Evolutionary conservation across 1,140 invertebrate species (phyloP).

Genomic region (Listronotus oregonensis): DNA sequence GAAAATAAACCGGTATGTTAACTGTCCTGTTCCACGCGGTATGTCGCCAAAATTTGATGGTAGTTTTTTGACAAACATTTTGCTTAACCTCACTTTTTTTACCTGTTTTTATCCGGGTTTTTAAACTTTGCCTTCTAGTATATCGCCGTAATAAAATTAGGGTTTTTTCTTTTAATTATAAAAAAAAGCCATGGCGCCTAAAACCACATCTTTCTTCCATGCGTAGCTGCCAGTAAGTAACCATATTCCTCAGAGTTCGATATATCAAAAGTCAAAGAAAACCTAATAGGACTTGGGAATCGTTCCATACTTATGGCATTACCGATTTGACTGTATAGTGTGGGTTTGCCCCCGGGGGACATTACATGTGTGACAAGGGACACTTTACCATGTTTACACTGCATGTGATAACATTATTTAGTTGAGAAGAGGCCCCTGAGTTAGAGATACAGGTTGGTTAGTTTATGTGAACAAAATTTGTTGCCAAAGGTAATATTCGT

Average conservation of each 20-base stretch:
- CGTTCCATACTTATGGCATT: slow-evolving; percentile 90
- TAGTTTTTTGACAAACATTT: too few relatives aligned
- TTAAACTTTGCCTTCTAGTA: too few relatives aligned
- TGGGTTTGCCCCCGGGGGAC: slow-evolving; percentile 77
- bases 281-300: slow-evolving; percentile 83
- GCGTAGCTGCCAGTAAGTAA: slow-evolving; percentile 92
- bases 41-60: too few relatives aligned
- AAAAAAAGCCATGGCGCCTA: slow-evolving; percentile 33
- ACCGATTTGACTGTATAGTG: slow-evolving; percentile 82
- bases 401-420: slow-evolving; percentile 78
- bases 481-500: not conserved
- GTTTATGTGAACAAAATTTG: not conserved
- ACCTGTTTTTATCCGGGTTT: too few relatives aligned
- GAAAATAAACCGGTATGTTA: too few relatives aligned
- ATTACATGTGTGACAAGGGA: slow-evolving; percentile 85
- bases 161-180: not conserved
- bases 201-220: slow-evolving; percentile 82
- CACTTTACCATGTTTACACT: slow-evolving; percentile 81
- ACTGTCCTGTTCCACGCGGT: too few relatives aligned
- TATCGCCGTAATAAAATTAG: too few relatives aligned
- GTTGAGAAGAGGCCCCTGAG: slow-evolving; percentile 86
- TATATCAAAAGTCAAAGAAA: slow-evolving; percentile 87
- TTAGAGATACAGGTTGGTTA: slow-evolving; percentile 69
- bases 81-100: too few relatives aligned
- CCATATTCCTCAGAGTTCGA: slow-evolving; percentile 81